Conservation (phyloP, 1,140 invertebrate species). For the Orius insidiosus region DNA sequence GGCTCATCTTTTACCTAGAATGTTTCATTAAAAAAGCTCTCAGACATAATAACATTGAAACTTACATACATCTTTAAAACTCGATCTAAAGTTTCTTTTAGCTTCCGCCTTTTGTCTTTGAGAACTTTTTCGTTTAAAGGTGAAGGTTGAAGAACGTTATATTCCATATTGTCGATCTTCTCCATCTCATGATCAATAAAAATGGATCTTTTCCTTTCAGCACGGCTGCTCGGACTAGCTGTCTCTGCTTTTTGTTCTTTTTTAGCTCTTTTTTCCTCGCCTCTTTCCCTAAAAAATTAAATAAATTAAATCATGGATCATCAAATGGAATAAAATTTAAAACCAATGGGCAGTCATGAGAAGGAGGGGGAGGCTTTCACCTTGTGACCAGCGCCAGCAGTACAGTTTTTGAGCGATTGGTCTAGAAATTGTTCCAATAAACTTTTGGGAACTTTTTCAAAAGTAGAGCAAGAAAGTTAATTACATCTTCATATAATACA, state of each 20-base stretch:
- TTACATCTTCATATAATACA: no score
- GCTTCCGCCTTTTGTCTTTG: constrained; percentile 89
- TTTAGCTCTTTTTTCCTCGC: constrained; percentile 93
- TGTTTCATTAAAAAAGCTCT: constrained; percentile 19
- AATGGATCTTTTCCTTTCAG: constrained; percentile 94
- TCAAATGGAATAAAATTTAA: not conserved
- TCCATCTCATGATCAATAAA: constrained; percentile 91
- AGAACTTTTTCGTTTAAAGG: constrained; percentile 91
- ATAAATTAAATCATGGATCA: not conserved
- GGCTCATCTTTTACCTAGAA: constrained; percentile 87
- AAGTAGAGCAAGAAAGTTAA: no score
- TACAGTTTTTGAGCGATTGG: no score
- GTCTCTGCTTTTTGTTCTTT: constrained; percentile 93
- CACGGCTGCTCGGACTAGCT: constrained; percentile 89
- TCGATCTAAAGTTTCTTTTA: constrained; percentile 86
- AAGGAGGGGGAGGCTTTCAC: no score
- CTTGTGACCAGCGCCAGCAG: no score
- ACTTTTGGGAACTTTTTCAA: no score
- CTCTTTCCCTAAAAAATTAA: constrained; percentile 63
- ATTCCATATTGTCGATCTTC: constrained; percentile 97
- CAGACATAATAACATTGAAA: constrained; percentile 23
- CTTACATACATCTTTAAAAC: constrained; percentile 93
- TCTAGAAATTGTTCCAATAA: no score
- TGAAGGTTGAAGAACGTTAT: constrained; percentile 82
- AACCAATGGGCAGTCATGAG: no score